A percentile compares a stretch with the other conserved stretches of the same genome.
Evolutionary conservation across 1,140 invertebrate genomes (phyloP).

Genomic region (Drosophila gunungcola): DNA sequence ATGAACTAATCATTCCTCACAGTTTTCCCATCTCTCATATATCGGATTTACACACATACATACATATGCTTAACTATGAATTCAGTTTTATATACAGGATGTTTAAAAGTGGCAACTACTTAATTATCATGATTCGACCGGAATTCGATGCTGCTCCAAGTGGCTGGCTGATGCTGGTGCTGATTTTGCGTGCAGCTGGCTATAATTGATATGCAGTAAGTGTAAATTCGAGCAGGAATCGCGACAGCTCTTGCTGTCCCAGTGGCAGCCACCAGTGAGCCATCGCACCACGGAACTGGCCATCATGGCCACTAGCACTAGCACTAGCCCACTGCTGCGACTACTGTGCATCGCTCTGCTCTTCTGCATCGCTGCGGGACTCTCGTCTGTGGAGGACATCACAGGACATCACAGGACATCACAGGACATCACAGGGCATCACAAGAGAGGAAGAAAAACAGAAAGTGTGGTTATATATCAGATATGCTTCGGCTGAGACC

Average conservation of each 20-base stretch:
- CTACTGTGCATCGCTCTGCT: slow-evolving; percentile 83
- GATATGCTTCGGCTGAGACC: slow-evolving; percentile 3
- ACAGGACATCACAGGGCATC: neutral
- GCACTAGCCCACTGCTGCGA: slow-evolving; percentile 10
- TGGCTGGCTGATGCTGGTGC: slow-evolving; percentile 5
- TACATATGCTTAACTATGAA: slow-evolving; percentile 34
- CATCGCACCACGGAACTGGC: slow-evolving; percentile 72
- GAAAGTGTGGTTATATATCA: slow-evolving; percentile 10
- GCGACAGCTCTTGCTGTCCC: neutral
- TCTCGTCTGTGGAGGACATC: slow-evolving; percentile 88
- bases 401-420: neutral
- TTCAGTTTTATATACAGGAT: slow-evolving; percentile 47
- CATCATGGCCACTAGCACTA: slow-evolving; percentile 48
- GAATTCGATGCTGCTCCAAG: slow-evolving; percentile 5
- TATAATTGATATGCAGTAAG: slow-evolving; percentile 77
- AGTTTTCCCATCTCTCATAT: slow-evolving; percentile 18
- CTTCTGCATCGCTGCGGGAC: slow-evolving; percentile 94
- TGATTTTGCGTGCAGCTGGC: slow-evolving; percentile 19
- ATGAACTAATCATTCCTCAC: neutral
- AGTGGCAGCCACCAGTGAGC: slow-evolving; percentile 31
- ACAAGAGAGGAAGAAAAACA: neutral
- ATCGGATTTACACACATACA: slow-evolving; percentile 21
- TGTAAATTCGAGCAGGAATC: slow-evolving; percentile 37
- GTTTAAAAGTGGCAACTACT: slow-evolving; percentile 21
- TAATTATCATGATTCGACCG: slow-evolving; percentile 67